Base-by-base conservation (phyloP, 2,888 invertebrate species). In the Agrochola lota region DNA sequence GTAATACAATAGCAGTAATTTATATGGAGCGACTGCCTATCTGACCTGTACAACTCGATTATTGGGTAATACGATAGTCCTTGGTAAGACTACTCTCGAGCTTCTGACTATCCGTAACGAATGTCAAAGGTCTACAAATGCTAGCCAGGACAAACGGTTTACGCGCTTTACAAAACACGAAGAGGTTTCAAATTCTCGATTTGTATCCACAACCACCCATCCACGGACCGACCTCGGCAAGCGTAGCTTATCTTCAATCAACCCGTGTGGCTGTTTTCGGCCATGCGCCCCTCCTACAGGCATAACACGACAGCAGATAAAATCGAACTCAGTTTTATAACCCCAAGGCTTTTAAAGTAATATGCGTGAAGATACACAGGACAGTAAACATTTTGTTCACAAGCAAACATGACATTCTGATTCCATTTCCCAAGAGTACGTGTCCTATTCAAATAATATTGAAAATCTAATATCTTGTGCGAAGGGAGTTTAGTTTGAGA, bases 371-470 rank as follows among this genome's bases (percentile, higher is more conserved):
- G 68, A 74, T 55, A 77, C 55, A 74, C 73, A 63, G 30, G 60
- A 73, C 64, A 75, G 59, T 73, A 86, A 73, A 80, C 35, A 55
- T 35, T 71, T 62, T 71, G 57, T 72, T 79, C 69, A 67, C 49
- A 60, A 73, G 63, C 55, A 82, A 79, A 85, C 40, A 85, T 52
- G 66, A 71, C 52, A 86, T 75, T 77, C 55, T 81, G 78, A 81
- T 85, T 85, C 85, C 60, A 77, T 78, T 74, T 77, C 71, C 69
- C 80, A 60, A 12, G 40, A 68, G 67, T 71, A 84, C 87, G 85
- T 85, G 78, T 46, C 76, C 83, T 85, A 69, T 83, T 82, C 83
- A 87, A 83, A 79, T 85, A 82, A 87, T 85, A 85, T 85, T 80
- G 85, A 84, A 78, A 74, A 80, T 79, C 77, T 77, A 88, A 86